phyloP scores from a whole-genome alignment of 2,888 invertebrate genomes.

The Netelia virgata region DNA sequence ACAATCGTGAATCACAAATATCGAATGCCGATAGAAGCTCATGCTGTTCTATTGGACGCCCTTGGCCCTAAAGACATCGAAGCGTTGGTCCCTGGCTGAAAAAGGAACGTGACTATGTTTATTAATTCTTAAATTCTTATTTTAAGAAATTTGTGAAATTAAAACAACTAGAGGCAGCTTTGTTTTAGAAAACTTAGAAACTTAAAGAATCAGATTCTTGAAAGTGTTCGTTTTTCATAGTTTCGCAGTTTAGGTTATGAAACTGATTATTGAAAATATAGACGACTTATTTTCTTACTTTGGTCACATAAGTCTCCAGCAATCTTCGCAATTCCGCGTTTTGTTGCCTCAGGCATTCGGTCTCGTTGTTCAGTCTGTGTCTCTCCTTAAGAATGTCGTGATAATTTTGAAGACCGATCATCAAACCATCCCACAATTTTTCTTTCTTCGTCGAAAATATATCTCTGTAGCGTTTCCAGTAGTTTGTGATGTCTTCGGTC shows the following conservation, averaged over 20 bases:
- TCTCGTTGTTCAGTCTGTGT: constrained; percentile 89
- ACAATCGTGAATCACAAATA: constrained; percentile 4
- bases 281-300: constrained; percentile 68
- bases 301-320: constrained; percentile 87
- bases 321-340: constrained; percentile 90
- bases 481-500: constrained; percentile 87
- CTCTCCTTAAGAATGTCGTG: constrained; percentile 89
- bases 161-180: too few species aligned
- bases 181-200: too few species aligned
- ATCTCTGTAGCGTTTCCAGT: constrained; percentile 89
- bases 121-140: neutral
- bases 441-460: constrained; percentile 88
- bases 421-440: constrained; percentile 90
- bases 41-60: constrained; percentile 50
- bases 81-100: constrained; percentile 49
- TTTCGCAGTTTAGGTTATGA: too few species aligned
- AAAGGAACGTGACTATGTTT: constrained; percentile 1
- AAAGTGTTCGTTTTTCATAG: too few species aligned
- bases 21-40: neutral
- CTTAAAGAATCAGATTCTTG: too few species aligned
- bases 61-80: constrained; percentile 42
- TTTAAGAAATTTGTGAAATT: too few species aligned
- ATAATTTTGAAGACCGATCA: constrained; percentile 89
- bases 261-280: too few species aligned
- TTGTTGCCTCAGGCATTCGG: constrained; percentile 88